Percentiles rank a stretch among this genome's conserved stretches.
These are phyloP conservation scores for Albula goreensis DNA, from an alignment of 2,113 vertebrate species.

Conservation along the genomic window DNA sequence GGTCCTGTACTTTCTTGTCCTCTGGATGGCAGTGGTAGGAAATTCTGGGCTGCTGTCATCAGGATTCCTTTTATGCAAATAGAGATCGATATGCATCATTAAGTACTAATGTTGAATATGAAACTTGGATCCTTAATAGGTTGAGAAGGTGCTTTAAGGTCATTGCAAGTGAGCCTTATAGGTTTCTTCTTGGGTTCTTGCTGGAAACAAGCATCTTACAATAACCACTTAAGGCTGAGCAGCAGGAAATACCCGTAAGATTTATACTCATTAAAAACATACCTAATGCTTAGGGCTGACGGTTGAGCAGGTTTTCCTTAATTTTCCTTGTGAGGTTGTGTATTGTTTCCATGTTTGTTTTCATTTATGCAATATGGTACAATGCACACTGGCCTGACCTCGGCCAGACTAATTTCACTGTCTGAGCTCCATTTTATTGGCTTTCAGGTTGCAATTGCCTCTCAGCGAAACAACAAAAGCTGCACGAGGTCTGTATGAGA, in stretches of 20 bases:
- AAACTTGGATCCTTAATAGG: no score
- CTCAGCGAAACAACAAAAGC: not conserved
- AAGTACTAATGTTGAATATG: not conserved
- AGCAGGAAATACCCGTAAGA: not conserved
- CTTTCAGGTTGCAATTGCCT: constrained; percentile 9
- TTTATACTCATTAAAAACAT: no score
- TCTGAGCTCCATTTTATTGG: constrained; percentile 23
- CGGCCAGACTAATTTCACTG: not conserved
- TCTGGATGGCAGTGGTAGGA: no score
- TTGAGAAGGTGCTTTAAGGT: no score
- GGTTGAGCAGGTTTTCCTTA: not conserved
- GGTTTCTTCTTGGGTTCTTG: no score
- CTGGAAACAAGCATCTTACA: not conserved
- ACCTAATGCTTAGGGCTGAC: no score
- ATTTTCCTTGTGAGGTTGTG: not conserved
- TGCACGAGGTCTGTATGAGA: not conserved
- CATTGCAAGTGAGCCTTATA: no score
- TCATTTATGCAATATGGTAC: not conserved
- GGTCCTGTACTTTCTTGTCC: no score
- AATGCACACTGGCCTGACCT: not conserved
- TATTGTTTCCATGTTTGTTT: constrained; percentile 13
- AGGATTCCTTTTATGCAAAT: not conserved
- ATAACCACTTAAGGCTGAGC: not conserved
- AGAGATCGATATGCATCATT: not conserved
- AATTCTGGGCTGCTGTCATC: no score